phyloP scores from a whole-genome alignment of 2,888 invertebrate species.

The Fabriciana adippe region DNA sequence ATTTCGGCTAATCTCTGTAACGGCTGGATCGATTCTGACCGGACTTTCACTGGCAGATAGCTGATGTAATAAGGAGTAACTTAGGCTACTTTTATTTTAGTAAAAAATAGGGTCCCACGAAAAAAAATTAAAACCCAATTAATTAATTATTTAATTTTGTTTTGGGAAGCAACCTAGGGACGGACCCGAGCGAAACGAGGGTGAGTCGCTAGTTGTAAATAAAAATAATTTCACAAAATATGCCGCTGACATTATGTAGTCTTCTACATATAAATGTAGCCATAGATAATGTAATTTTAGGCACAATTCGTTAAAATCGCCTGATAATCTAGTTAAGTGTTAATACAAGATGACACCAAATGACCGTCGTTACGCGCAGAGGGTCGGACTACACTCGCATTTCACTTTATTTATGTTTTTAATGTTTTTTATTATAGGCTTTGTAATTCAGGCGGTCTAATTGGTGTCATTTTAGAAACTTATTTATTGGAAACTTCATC shows the following conservation, averaged over 20 bases:
- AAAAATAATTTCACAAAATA: too few relatives aligned
- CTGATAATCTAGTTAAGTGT: constrained; percentile 65
- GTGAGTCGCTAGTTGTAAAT: too few relatives aligned
- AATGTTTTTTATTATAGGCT: constrained; percentile 11
- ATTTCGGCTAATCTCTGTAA: too few relatives aligned
- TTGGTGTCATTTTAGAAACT: not conserved
- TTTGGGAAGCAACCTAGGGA: too few relatives aligned
- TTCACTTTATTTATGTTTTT: constrained; percentile 20
- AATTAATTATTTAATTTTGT: too few relatives aligned
- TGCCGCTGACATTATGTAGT: not conserved
- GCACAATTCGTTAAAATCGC: constrained; percentile 7
- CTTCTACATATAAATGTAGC: constrained; percentile 10
- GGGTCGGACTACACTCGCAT: constrained; percentile 7
- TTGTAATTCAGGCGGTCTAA: constrained; percentile 12
- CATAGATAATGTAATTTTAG: not conserved
- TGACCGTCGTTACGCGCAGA: constrained; percentile 68
- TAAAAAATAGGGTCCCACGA: too few relatives aligned
- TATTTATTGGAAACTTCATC: not conserved
- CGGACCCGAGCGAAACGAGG: too few relatives aligned
- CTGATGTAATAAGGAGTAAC: too few relatives aligned
- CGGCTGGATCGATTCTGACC: too few relatives aligned
- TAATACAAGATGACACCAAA: constrained; percentile 71
- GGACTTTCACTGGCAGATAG: too few relatives aligned
- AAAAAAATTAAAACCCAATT: too few relatives aligned
- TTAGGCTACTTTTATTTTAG: too few relatives aligned